Evolutionary conservation across 2,888 invertebrate species (phyloP).

Genomic region (Mythimna loreyi): DNA sequence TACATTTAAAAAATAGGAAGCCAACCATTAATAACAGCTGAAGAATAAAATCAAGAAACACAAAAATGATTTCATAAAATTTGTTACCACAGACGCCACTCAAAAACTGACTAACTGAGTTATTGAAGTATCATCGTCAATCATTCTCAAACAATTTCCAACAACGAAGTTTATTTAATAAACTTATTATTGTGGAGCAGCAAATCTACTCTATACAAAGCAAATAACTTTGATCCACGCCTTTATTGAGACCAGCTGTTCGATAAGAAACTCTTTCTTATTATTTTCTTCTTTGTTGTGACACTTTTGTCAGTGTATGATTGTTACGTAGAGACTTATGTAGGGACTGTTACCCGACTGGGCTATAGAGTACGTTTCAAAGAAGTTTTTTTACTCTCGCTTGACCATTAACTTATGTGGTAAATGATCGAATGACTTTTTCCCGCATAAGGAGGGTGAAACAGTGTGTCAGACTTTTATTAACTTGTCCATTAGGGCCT

Average conservation of each 20-base stretch:
- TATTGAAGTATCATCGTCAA: conserved; percentile 24
- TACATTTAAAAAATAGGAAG: not conserved
- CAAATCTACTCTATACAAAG: conserved; percentile 5
- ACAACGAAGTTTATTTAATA: conserved; percentile 21
- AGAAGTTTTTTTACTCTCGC: too few species aligned
- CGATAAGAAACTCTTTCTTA: conserved; percentile 11
- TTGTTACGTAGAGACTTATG: too few species aligned
- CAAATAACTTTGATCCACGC: conserved; percentile 17
- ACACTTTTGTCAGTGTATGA: too few species aligned
- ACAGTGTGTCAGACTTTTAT: too few species aligned
- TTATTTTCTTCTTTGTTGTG: not conserved
- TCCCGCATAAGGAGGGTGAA: too few species aligned
- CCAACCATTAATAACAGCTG: not conserved
- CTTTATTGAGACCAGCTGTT: conserved; percentile 25
- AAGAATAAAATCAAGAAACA: not conserved
- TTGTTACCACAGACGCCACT: conserved; percentile 11
- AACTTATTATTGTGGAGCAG: conserved; percentile 1
- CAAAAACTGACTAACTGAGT: conserved; percentile 15
- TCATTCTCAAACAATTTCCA: conserved; percentile 25
- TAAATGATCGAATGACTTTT: too few species aligned
- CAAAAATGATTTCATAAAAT: conserved; percentile 1
- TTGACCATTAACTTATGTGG: too few species aligned
- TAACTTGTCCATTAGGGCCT: too few species aligned
- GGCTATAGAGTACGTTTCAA: too few species aligned
- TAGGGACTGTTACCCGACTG: too few species aligned